These are phyloP conservation scores for Cotesia chilonis DNA, from an alignment of 1,140 invertebrate genomes.

Conservation along the genomic window DNA sequence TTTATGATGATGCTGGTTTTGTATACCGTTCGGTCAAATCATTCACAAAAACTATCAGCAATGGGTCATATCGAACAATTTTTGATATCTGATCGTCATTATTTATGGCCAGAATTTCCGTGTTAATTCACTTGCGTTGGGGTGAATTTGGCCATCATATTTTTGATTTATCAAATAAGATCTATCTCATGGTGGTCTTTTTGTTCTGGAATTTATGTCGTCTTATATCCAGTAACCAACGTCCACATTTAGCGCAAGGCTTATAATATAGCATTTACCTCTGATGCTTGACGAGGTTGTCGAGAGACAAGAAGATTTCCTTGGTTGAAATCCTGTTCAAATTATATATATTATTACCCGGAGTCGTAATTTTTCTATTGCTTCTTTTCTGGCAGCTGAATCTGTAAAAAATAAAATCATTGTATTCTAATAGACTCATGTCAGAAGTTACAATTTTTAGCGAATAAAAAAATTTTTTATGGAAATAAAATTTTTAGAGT, in stretches of 20 bases:
- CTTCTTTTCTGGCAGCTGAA: background rate
- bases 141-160: slow-evolving; percentile 2
- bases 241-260: background rate
- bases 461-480: background rate
- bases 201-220: background rate
- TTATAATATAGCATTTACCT: background rate
- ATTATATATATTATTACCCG: background rate
- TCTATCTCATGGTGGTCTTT: background rate
- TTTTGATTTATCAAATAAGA: background rate
- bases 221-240: background rate
- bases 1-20: background rate
- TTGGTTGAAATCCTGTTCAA: background rate
- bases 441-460: background rate
- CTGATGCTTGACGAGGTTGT: background rate
- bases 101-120: background rate
- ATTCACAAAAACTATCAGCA: background rate
- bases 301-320: background rate
- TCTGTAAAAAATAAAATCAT: background rate
- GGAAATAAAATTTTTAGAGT: background rate
- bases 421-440: background rate
- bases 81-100: background rate
- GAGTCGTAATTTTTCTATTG: slow-evolving; percentile 4
- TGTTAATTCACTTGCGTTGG: background rate
- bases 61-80: background rate
- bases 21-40: background rate